phyloP scores from a whole-genome alignment of 2,113 vertebrate genomes.

The Gila orcuttii region DNA sequence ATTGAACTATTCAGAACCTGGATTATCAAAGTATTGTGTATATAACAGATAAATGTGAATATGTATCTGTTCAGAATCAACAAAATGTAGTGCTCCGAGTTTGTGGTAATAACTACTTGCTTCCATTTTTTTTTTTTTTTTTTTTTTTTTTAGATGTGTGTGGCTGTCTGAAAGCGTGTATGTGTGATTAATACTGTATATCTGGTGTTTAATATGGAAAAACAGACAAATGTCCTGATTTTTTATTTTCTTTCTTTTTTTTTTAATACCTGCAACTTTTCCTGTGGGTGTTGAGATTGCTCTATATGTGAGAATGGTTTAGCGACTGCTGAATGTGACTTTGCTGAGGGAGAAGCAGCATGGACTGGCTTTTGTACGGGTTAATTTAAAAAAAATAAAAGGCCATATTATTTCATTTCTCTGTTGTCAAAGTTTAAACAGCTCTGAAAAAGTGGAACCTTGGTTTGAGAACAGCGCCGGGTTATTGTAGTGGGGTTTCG shows the following conservation, averaged over 20 bases:
- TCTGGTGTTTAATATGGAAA: conserved; percentile 76
- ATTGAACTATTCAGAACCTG: conserved; percentile 63
- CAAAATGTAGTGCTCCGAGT: conserved; percentile 72
- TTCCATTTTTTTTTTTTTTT: conserved; percentile 72
- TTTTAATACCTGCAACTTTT: conserved; percentile 70
- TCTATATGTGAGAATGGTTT: conserved; percentile 75
- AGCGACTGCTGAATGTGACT: conserved; percentile 85
- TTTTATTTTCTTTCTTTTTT: conserved; percentile 56
- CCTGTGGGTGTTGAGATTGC: conserved; percentile 75
- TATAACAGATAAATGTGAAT: conserved; percentile 81
- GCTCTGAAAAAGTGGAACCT: conserved; percentile 79
- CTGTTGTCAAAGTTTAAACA: conserved; percentile 76
- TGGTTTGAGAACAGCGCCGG: conserved; percentile 70
- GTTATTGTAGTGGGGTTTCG: conserved; percentile 53
- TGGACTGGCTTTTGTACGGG: conserved; percentile 83
- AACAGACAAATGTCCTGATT: conserved; percentile 72
- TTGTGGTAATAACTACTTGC: conserved; percentile 77
- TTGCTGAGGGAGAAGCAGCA: conserved; percentile 78
- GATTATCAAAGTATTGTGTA: conserved; percentile 73
- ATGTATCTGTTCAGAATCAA: conserved; percentile 77
- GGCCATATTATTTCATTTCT: conserved; percentile 83
- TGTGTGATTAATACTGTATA: conserved; percentile 81
- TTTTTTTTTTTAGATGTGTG: conserved; percentile 65
- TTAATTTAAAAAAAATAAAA: conserved; percentile 77
- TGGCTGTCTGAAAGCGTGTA: conserved; percentile 68